phyloP scores from a whole-genome alignment of 2,113 vertebrate species.

The Stegastes partitus region DNA sequence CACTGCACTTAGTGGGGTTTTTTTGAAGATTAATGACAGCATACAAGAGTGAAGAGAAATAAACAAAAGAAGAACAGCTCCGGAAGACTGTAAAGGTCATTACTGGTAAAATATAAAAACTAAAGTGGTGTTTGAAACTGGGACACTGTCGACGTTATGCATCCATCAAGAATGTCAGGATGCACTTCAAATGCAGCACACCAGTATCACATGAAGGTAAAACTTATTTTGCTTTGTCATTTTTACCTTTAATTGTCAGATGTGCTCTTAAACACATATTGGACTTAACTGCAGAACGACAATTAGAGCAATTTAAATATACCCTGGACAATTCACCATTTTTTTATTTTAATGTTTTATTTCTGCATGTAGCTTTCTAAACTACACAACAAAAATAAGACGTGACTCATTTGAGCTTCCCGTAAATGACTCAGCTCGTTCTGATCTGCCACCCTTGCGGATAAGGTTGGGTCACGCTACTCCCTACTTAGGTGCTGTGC shows the following conservation, averaged over 20 bases:
- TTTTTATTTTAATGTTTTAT: too few relatives aligned
- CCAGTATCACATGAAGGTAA: too few relatives aligned
- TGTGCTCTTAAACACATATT: too few relatives aligned
- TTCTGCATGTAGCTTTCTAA: neutral
- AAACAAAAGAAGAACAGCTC: neutral
- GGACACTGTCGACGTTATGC: neutral
- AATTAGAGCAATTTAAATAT: too few relatives aligned
- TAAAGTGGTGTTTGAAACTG: neutral
- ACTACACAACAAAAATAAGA: neutral
- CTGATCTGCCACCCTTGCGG: neutral
- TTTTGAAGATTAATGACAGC: slow-evolving; percentile 9
- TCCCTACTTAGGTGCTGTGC: neutral
- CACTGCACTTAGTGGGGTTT: neutral
- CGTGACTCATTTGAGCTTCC: neutral
- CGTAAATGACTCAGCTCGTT: neutral
- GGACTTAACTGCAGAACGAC: too few relatives aligned
- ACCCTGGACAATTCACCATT: too few relatives aligned
- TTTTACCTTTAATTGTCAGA: too few relatives aligned
- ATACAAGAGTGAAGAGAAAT: neutral
- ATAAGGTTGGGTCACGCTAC: neutral
- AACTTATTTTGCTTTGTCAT: too few relatives aligned
- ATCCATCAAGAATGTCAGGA: slow-evolving; percentile 6
- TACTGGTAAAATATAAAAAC: neutral
- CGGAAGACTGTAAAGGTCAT: neutral
- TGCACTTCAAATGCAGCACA: too few relatives aligned